Conservation (phyloP, 2,113 vertebrate genomes). For the Eurypyga helias region DNA sequence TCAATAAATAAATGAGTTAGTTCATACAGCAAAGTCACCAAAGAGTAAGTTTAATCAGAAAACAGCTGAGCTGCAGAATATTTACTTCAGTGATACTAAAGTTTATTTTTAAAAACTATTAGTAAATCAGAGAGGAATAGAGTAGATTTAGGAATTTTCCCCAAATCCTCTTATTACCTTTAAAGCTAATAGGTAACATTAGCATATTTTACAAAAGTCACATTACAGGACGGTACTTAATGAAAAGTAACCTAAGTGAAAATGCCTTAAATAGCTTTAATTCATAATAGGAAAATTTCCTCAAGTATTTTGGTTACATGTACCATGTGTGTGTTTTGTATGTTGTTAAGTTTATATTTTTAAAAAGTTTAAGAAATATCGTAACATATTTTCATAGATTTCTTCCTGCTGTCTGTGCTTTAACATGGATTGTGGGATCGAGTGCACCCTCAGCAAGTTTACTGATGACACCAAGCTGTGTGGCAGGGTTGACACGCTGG, state of each 20-base stretch:
- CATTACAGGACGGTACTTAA: background rate
- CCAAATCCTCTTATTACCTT: background rate
- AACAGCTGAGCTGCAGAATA: background rate
- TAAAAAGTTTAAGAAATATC: background rate
- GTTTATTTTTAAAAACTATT: background rate
- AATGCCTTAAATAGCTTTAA: background rate
- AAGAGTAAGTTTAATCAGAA: background rate
- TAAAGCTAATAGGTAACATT: background rate
- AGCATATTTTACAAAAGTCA: background rate
- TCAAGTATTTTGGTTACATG: background rate
- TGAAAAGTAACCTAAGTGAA: background rate
- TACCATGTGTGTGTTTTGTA: background rate
- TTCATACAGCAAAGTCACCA: background rate
- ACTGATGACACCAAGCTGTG: no score
- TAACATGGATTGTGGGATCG: no score
- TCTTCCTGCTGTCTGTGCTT: background rate
- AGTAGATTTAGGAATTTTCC: background rate
- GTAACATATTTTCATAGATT: background rate
- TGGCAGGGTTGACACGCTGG: no score
- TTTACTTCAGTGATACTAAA: background rate
- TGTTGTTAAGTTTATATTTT: background rate
- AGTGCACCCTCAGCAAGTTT: no score
- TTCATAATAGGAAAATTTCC: background rate
- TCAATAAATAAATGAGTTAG: background rate
- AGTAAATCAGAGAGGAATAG: background rate